Evolutionary conservation across 2,113 vertebrate species (phyloP).

Genomic region (Zonotrichia leucophrys): DNA sequence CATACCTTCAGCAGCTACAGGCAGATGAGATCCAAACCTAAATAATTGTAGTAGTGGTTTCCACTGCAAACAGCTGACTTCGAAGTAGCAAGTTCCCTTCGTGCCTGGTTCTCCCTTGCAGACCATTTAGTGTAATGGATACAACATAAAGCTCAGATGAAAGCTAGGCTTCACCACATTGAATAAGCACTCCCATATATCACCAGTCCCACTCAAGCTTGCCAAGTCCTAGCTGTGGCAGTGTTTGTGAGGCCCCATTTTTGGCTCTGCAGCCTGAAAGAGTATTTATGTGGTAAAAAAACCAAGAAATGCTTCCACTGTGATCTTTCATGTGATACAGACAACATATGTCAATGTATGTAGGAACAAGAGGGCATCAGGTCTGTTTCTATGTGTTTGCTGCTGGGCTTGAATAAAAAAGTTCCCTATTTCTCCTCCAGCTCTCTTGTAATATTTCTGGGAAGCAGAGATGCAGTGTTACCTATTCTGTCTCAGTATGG

Average conservation of each 20-base stretch:
- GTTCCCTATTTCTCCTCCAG: not conserved
- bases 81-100: not conserved
- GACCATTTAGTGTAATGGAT: not conserved
- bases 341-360: not conserved
- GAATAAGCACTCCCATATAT: not conserved
- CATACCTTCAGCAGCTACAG: not conserved
- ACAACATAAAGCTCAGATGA: not conserved
- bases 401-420: not conserved
- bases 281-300: slow-evolving; percentile 5
- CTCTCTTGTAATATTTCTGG: not conserved
- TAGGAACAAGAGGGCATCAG: not conserved
- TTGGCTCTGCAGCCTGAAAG: not conserved
- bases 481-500: not conserved
- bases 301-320: not conserved
- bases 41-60: not conserved
- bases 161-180: slow-evolving; percentile 1
- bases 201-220: not conserved
- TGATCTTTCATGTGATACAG: not conserved
- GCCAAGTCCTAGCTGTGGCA: not conserved
- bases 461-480: not conserved
- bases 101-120: not conserved
- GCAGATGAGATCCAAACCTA: not conserved
- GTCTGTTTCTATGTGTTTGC: not conserved
- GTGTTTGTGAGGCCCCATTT: not conserved
- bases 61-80: not conserved